A percentile compares a stretch with the other conserved stretches of the same genome.
Evolutionary conservation across 2,113 vertebrate species (phyloP).

Genomic region (Fregata magnificens): DNA sequence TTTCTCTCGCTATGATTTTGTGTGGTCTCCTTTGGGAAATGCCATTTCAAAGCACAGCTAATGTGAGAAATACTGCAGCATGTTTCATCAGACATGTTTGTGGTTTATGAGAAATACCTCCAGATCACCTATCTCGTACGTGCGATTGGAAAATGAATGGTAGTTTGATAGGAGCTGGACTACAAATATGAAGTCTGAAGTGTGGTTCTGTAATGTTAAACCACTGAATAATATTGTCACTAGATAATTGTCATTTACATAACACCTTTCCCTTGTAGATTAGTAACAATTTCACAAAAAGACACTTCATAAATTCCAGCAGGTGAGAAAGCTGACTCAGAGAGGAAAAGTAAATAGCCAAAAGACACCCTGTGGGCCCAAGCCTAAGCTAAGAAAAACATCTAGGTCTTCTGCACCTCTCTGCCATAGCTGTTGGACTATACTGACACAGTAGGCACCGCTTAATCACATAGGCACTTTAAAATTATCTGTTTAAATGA

Average conservation of each 20-base stretch:
- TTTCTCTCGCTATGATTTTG: not conserved
- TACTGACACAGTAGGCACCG: not conserved
- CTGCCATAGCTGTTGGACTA: not conserved
- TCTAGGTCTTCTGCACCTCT: not conserved
- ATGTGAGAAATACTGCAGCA: not conserved
- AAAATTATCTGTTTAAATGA: not conserved
- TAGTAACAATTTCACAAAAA: not conserved
- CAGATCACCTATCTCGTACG: not conserved
- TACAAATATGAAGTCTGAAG: not conserved
- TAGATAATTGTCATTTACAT: not conserved
- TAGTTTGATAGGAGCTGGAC: not conserved
- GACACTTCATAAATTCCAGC: not conserved
- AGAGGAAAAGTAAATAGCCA: not conserved
- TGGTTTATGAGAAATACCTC: not conserved
- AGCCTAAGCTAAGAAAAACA: not conserved
- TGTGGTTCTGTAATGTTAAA: not conserved
- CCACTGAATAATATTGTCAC: not conserved
- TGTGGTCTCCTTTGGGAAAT: not conserved
- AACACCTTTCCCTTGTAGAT: not conserved
- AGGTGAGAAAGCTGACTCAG: not conserved
- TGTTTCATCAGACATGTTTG: not conserved
- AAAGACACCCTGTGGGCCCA: not conserved
- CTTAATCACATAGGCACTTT: not conserved
- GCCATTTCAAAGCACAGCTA: not conserved
- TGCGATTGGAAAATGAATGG: not conserved